Conservation (phyloP, 2,797 vertebrate genomes). For the Aldrovandia affinis region DNA sequence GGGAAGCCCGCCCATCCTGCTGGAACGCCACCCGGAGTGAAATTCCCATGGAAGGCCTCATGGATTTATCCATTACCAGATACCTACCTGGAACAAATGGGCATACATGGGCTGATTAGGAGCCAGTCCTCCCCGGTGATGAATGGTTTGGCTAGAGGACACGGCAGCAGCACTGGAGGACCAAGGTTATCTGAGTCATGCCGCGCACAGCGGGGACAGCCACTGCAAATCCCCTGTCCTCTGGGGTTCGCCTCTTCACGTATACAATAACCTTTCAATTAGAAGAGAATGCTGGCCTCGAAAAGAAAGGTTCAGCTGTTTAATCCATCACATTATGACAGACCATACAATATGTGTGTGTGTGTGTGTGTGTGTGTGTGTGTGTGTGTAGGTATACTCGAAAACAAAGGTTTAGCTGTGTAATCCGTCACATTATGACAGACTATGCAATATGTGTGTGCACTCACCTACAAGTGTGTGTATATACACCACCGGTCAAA, state of each 20-base stretch:
- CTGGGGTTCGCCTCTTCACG: not conserved
- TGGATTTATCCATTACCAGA: not conserved
- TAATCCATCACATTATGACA: not conserved
- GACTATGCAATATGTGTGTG: too few species aligned
- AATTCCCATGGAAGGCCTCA: not conserved
- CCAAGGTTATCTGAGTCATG: not conserved
- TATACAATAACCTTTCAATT: not conserved
- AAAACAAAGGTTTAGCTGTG: too few species aligned
- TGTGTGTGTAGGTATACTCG: too few species aligned
- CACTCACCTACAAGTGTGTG: too few species aligned
- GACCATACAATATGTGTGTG: not conserved
- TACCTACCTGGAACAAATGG: not conserved
- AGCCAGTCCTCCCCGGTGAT: not conserved
- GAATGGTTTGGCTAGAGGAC: not conserved
- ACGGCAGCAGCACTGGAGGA: not conserved
- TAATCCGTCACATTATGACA: too few species aligned
- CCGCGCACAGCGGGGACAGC: not conserved
- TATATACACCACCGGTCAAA: too few species aligned
- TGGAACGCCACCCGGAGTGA: too few species aligned
- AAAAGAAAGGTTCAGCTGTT: not conserved
- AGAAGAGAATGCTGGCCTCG: not conserved
- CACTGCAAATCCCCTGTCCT: not conserved
- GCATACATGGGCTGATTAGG: not conserved
- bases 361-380: too few species aligned
- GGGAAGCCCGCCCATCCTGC: not conserved